These are phyloP conservation scores for Cephalotes varians DNA, from an alignment of 2,888 invertebrate species.

Conservation along the genomic window DNA sequence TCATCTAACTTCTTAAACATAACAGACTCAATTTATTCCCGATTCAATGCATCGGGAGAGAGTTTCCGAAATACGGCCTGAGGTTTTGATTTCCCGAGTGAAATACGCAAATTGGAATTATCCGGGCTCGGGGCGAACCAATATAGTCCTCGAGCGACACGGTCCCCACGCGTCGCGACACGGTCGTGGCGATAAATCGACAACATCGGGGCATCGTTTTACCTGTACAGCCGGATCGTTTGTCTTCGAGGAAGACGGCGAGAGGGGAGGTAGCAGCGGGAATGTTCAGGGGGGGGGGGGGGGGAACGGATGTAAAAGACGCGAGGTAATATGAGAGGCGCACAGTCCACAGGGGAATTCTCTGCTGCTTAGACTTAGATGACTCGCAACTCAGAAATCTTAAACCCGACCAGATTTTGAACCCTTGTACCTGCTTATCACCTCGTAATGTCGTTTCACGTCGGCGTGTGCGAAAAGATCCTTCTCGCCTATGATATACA, in stretches of 20 bases:
- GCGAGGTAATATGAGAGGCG: slow-evolving; percentile 79
- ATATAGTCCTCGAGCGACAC: slow-evolving; percentile 72
- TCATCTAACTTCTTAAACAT: not conserved
- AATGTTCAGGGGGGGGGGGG: slow-evolving; percentile 44
- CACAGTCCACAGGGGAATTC: slow-evolving; percentile 74
- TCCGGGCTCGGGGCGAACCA: slow-evolving; percentile 37
- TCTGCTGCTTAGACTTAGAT: slow-evolving; percentile 63
- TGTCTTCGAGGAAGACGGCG: slow-evolving; percentile 75
- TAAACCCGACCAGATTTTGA: slow-evolving; percentile 73
- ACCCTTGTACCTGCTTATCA: slow-evolving; percentile 71
- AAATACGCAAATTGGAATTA: slow-evolving; percentile 68
- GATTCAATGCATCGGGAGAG: not conserved
- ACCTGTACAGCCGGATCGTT: slow-evolving; percentile 78
- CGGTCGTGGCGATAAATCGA: slow-evolving; percentile 80
- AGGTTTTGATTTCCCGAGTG: slow-evolving; percentile 59
- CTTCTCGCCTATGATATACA: not conserved
- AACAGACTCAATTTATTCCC: not conserved
- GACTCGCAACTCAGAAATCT: slow-evolving; percentile 68
- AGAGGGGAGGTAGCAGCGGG: slow-evolving; percentile 48
- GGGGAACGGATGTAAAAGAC: slow-evolving; percentile 65
- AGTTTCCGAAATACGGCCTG: not conserved
- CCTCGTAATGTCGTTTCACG: slow-evolving; percentile 53
- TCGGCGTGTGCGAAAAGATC: not conserved
- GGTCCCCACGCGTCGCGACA: slow-evolving; percentile 68
- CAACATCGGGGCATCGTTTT: slow-evolving; percentile 75